Base-by-base conservation (phyloP, 2,888 invertebrate genomes). In the Dryobota labecula region DNA sequence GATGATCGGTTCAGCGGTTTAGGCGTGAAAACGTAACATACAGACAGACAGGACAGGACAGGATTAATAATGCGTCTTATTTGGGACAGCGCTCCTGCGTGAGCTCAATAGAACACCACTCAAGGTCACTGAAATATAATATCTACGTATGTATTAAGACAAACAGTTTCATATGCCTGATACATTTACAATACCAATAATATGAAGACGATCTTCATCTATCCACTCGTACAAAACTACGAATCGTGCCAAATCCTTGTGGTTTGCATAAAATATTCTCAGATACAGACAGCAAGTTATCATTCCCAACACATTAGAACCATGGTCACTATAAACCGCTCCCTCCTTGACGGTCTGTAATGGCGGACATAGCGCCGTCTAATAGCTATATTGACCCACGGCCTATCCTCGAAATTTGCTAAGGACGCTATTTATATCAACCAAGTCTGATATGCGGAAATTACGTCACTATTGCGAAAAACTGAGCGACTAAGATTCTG, bases 361-460 rank as follows among this genome's bases (percentile, higher is more conserved):
- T 90, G 89, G 90, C 88, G 84, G 86, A 84, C 89, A 84, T 90
- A 90, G 88, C 90, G 89, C 90, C 91, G 87, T 89, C 90, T 92
- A 93, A 93, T 94, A 92, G 91, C 93, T 91, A 91, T 92, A 94
- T 93, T 92, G 93, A 91, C 92, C 92, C 90, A 88, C 84, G 60
- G 79, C 65, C 79, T 68, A 70, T 65, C 69, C 76, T 58, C 68
- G 36, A 71, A 76, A 73, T 51, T 78, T 75, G 72, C 70, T 65
- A 53, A 61, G 54, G 45, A 61, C 54, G 63, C 72, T 74, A 76
- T 81, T 78, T 73, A 45, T 54, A 65, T 27, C 45, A 73, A 45
- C 20, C 49, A 66, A 71, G 49, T 74, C 64, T 69, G 71, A 62
- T 65, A 78, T 73, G 54, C 66, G 66, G 73, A 78, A 69, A 69